These are phyloP conservation scores for Nephrocerus scutellatus DNA, from an alignment of 2,888 invertebrate species.

Conservation along the genomic window DNA sequence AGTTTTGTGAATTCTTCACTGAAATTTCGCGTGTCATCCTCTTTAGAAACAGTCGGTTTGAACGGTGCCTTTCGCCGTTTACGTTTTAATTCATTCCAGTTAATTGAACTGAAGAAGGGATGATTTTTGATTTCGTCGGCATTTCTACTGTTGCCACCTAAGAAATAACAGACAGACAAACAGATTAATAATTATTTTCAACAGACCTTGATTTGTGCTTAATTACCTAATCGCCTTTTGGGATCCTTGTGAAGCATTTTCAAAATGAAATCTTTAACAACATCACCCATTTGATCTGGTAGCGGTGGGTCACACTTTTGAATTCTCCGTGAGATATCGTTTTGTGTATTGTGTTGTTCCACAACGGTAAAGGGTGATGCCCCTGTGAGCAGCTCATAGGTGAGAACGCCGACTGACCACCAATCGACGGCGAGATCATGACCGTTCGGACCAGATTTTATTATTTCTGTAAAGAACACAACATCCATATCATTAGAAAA, in stretches of 20 bases:
- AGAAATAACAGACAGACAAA: conserved; percentile 2
- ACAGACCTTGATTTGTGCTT: background rate
- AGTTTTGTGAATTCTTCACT: conserved; percentile 93
- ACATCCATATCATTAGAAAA: background rate
- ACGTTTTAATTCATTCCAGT: conserved; percentile 75
- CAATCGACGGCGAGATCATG: conserved; percentile 98
- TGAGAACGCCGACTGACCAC: conserved; percentile 97
- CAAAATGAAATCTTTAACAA: conserved; percentile 66
- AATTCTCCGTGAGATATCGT: conserved; percentile 89
- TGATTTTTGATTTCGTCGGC: conserved; percentile 86
- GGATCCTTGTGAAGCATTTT: conserved; percentile 87
- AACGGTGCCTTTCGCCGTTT: conserved; percentile 82
- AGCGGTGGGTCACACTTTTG: conserved; percentile 83
- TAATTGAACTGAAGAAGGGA: conserved; percentile 71
- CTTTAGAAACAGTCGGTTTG: conserved; percentile 76
- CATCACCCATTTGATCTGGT: conserved; percentile 67
- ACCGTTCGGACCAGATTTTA: conserved; percentile 76
- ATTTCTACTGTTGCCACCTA: conserved; percentile 73
- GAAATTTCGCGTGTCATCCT: conserved; percentile 92
- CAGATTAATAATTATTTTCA: background rate
- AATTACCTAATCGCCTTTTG: conserved; percentile 59
- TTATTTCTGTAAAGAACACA: conserved; percentile 51
- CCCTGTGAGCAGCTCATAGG: conserved; percentile 93
- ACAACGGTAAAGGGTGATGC: conserved; percentile 97
- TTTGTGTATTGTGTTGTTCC: conserved; percentile 87